Conservation (phyloP, 2,888 invertebrate genomes). For the Tachina grossa region DNA sequence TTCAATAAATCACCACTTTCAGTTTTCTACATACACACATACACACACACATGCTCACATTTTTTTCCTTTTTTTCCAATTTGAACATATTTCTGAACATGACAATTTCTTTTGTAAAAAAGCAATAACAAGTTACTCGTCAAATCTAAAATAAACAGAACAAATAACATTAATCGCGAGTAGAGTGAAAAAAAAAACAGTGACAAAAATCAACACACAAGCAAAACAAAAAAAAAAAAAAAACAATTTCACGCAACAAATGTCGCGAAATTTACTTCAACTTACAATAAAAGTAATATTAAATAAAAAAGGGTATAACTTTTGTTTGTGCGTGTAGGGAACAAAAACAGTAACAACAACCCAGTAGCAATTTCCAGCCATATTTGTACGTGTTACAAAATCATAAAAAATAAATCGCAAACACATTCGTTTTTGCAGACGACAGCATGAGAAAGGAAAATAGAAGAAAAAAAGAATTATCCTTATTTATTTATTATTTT, state of each 20-base stretch:
- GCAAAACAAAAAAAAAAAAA: conserved; percentile 55
- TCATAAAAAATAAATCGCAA: background rate
- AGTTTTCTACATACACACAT: background rate
- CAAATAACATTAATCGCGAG: conserved; percentile 27
- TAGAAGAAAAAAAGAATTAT: conserved; percentile 5
- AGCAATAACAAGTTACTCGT: conserved; percentile 52
- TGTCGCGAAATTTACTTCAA: conserved; percentile 69
- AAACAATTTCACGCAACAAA: conserved; percentile 72
- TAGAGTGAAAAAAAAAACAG: too few species aligned
- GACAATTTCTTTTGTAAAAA: conserved; percentile 30
- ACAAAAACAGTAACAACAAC: conserved; percentile 36
- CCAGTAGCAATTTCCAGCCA: conserved; percentile 12
- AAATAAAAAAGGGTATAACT: conserved; percentile 33
- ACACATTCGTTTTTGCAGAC: background rate
- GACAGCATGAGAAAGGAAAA: background rate
- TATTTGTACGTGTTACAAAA: conserved; percentile 22
- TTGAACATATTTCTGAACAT: conserved; percentile 51
- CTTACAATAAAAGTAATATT: background rate
- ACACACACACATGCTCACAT: background rate
- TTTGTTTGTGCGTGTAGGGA: background rate
- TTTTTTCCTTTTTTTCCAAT: conserved; percentile 10
- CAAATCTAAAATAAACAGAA: conserved; percentile 32
- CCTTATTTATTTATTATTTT: conserved; percentile 21
- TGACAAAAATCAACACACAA: background rate
- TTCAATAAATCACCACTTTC: too few species aligned